Percentiles rank a stretch among this genome's conserved stretches.
phyloP scores from a whole-genome alignment of 2,888 invertebrate species.

The Phalangium opilio region DNA sequence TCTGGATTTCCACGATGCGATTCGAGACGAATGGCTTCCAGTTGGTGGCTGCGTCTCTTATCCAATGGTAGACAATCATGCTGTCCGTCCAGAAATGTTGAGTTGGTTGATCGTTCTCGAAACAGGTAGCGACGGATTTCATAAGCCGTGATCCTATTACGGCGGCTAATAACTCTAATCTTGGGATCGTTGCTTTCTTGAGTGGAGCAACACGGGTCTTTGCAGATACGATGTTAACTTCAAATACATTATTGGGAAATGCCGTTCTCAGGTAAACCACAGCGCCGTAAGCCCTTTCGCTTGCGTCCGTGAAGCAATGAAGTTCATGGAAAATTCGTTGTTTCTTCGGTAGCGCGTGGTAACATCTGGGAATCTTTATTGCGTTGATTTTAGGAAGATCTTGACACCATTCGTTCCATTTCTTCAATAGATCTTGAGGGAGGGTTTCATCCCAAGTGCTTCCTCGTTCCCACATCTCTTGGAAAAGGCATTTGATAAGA shows the following conservation, averaged over 20 bases:
- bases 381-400: neutral
- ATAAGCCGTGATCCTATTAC: neutral
- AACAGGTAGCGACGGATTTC: no score
- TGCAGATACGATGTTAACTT: slow-evolving; percentile 6
- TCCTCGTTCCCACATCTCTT: slow-evolving; percentile 20
- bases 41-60: slow-evolving; percentile 5
- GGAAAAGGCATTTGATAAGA: slow-evolving; percentile 19
- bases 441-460: slow-evolving; percentile 21
- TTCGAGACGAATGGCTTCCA: slow-evolving; percentile 21
- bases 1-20: slow-evolving; percentile 19
- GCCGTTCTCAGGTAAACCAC: slow-evolving; percentile 16
- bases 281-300: slow-evolving; percentile 6
- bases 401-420: neutral
- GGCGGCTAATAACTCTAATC: no score
- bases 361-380: slow-evolving; percentile 5
- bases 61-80: slow-evolving; percentile 18
- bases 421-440: slow-evolving; percentile 4
- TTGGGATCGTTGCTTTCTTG: no score
- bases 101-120: no score
- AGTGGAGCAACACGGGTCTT: no score
- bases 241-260: neutral
- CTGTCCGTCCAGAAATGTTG: slow-evolving; percentile 17
- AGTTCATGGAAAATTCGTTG: neutral
- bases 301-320: slow-evolving; percentile 20
- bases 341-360: neutral